Percentiles rank a stretch among this genome's conserved stretches.
These are phyloP conservation scores for Ellobius talpinus DNA, from an alignment of 2,113 vertebrate species.

Conservation along the genomic window DNA sequence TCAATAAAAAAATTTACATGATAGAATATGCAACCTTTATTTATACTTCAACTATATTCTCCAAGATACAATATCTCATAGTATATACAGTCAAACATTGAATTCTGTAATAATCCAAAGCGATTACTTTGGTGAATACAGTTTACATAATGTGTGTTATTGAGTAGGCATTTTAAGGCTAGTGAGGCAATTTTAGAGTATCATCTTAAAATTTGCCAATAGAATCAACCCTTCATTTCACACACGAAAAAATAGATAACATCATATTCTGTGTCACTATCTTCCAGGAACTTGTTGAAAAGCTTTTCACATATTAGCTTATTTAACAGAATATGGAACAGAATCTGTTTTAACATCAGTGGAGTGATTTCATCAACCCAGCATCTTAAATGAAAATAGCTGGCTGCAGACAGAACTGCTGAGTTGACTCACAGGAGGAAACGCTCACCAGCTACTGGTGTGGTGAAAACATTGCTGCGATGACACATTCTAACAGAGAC, in stretches of 20 bases:
- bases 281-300: conserved; percentile 22
- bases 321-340: conserved; percentile 57
- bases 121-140: neutral
- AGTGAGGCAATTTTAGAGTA: neutral
- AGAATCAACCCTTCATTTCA: conserved; percentile 5
- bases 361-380: conserved; percentile 60
- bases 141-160: neutral
- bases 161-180: conserved; percentile 21
- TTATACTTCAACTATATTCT: neutral
- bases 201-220: conserved; percentile 34
- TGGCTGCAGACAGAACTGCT: conserved; percentile 53
- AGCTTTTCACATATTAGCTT: conserved; percentile 57
- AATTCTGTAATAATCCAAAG: conserved; percentile 3
- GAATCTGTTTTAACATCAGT: conserved; percentile 64
- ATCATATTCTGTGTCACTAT: neutral
- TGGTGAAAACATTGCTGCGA: conserved; percentile 22
- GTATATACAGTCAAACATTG: neutral
- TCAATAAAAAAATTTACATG: neutral
- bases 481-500: neutral
- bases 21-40: neutral
- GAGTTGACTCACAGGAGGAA: conserved; percentile 56
- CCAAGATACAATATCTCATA: neutral
- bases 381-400: conserved; percentile 56
- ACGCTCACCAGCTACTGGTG: conserved; percentile 19
- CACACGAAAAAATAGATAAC: neutral